Conservation (phyloP, 2,888 invertebrate genomes). For the Lycophotia porphyrea region DNA sequence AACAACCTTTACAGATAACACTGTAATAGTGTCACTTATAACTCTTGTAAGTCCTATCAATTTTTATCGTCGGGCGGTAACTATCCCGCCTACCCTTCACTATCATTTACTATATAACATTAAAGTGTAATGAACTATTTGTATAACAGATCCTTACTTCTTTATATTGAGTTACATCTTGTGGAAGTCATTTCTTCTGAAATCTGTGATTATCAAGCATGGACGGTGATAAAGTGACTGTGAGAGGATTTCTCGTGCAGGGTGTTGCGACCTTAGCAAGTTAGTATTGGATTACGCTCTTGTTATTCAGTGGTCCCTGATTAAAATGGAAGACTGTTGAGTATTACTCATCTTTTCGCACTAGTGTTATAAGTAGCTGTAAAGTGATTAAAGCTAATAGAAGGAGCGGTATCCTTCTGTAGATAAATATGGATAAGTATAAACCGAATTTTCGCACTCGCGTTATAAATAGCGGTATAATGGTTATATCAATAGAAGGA, state of each 20-base stretch:
- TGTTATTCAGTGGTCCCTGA: neutral
- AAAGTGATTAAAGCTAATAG: neutral
- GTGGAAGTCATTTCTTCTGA: slow-evolving; percentile 32
- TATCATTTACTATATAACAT: slow-evolving; percentile 40
- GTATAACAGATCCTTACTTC: slow-evolving; percentile 45
- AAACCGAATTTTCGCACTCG: neutral
- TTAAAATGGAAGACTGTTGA: neutral
- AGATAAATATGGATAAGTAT: neutral
- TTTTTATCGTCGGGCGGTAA: slow-evolving; percentile 41
- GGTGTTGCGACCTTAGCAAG: slow-evolving; percentile 56
- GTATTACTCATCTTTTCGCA: neutral
- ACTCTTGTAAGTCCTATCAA: slow-evolving; percentile 8
- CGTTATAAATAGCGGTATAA: no score
- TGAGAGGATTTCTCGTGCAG: slow-evolving; percentile 54
- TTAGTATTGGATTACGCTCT: slow-evolving; percentile 44
- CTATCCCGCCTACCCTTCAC: slow-evolving; percentile 34
- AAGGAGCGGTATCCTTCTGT: neutral
- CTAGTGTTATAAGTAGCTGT: neutral
- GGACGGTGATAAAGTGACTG: slow-evolving; percentile 57
- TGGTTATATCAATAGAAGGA: neutral
- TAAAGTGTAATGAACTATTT: slow-evolving; percentile 57
- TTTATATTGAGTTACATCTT: slow-evolving; percentile 48
- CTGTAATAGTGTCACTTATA: slow-evolving; percentile 26
- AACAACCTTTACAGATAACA: slow-evolving; percentile 49
- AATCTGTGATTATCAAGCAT: slow-evolving; percentile 54